Percentiles rank a stretch among this genome's conserved stretches.
Evolutionary conservation across 2,797 vertebrate species (phyloP).

Genomic region (Premnoplex brunnescens): DNA sequence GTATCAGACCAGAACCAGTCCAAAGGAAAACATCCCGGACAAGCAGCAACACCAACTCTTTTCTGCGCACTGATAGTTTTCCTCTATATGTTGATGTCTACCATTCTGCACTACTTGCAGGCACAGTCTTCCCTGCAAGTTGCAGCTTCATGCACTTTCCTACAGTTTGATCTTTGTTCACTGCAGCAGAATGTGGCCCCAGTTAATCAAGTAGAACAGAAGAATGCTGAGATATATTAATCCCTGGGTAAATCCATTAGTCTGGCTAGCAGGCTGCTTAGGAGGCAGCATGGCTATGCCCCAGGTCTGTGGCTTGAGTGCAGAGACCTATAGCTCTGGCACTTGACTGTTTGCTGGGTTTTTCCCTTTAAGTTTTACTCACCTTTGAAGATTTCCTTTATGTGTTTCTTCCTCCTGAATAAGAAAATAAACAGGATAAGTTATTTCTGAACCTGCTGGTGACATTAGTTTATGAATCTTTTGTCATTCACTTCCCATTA

Average conservation of each 20-base stretch:
- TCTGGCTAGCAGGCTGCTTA: background rate
- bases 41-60: background rate
- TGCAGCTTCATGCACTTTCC: background rate
- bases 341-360: background rate
- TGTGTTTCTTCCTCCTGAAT: conserved; percentile 88
- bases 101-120: background rate
- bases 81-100: background rate
- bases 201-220: background rate
- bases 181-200: background rate
- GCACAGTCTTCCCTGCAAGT: fast-evolving
- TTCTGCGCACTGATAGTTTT: background rate
- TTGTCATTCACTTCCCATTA: background rate
- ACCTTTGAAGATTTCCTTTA: conserved; percentile 94
- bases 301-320: background rate
- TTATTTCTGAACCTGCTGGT: background rate
- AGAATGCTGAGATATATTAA: background rate
- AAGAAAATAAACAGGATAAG: conserved; percentile 6
- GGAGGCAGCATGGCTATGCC: background rate
- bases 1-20: background rate
- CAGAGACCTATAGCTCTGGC: background rate
- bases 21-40: background rate
- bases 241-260: background rate
- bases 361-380: conserved; percentile 26
- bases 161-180: background rate
- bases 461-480: background rate